Percentiles rank a stretch among this genome's conserved stretches.
phyloP scores from a whole-genome alignment of 2,113 vertebrate species.

The Notechis scutatus region DNA sequence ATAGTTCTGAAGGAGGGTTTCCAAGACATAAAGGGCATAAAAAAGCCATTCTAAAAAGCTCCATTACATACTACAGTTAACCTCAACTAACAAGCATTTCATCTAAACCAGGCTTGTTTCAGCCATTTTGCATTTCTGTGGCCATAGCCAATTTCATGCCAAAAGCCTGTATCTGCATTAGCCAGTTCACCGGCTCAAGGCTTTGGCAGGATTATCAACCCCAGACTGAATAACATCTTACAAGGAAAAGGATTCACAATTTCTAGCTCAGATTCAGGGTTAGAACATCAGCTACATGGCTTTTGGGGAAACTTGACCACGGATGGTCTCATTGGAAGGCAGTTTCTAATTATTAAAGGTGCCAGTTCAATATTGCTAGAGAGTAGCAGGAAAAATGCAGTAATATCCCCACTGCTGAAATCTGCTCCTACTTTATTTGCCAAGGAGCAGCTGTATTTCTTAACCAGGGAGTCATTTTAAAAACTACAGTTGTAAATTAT shows the following conservation, averaged over 20 bases:
- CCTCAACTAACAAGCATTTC: neutral
- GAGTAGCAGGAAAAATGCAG: slow-evolving; percentile 37
- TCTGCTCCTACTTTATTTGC: slow-evolving; percentile 58
- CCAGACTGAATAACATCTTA: slow-evolving; percentile 81
- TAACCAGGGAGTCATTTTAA: slow-evolving; percentile 19
- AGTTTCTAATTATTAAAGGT: slow-evolving; percentile 69
- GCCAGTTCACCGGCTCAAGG: slow-evolving; percentile 40
- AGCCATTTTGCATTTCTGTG: slow-evolving; percentile 5
- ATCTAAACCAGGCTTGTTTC: neutral
- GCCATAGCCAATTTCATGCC: neutral
- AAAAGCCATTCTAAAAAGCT: neutral
- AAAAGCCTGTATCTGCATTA: slow-evolving; percentile 53
- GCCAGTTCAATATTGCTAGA: slow-evolving; percentile 68
- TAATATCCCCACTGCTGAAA: slow-evolving; percentile 19
- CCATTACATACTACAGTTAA: neutral
- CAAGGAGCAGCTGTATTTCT: slow-evolving; percentile 56
- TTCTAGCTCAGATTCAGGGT: slow-evolving; percentile 71
- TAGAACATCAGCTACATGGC: slow-evolving; percentile 77
- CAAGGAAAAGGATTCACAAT: slow-evolving; percentile 72
- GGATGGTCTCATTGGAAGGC: slow-evolving; percentile 71
- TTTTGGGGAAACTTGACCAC: slow-evolving; percentile 74
- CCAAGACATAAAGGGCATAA: too few species aligned
- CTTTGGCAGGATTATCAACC: slow-evolving; percentile 84
- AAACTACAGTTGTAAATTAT: slow-evolving; percentile 5
- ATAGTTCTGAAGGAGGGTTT: neutral